Evolutionary conservation across 2,888 invertebrate genomes (phyloP).

Genomic region (Trissoscelio sp.): DNA sequence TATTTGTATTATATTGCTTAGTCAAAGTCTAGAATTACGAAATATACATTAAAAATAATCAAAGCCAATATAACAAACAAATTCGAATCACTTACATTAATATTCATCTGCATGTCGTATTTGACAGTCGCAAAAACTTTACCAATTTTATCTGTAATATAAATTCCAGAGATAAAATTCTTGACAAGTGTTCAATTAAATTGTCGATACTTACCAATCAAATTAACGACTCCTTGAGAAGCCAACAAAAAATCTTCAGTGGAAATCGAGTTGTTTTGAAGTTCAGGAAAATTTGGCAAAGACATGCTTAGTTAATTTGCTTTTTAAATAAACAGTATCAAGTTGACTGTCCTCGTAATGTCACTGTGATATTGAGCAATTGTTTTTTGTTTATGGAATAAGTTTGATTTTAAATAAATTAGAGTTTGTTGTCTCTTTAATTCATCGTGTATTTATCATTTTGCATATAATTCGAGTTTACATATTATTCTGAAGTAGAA

Average conservation of each 20-base stretch:
- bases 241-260: constrained; percentile 8
- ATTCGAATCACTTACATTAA: constrained; percentile 87
- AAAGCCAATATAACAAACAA: background rate
- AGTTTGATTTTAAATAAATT: too few relatives aligned
- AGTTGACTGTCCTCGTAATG: too few relatives aligned
- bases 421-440: too few relatives aligned
- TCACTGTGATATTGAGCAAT: too few relatives aligned
- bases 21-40: background rate
- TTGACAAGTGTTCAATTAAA: background rate
- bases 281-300: too few relatives aligned
- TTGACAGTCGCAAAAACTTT: constrained; percentile 89
- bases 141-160: constrained; percentile 88
- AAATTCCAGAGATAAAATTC: constrained; percentile 4
- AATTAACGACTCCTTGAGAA: background rate
- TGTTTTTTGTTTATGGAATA: too few relatives aligned
- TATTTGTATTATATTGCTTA: background rate
- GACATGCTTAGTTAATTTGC: too few relatives aligned
- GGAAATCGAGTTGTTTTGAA: background rate
- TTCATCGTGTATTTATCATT: constrained; percentile 37
- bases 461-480: constrained; percentile 48
- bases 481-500: constrained; percentile 55
- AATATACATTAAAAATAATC: background rate
- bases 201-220: constrained; percentile 6
- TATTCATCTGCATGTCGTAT: constrained; percentile 87
- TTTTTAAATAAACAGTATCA: too few relatives aligned